A percentile compares a stretch with the other conserved stretches of the same genome.
phyloP scores from a whole-genome alignment of 2,888 invertebrate species.

The Tetragonisca angustula region DNA sequence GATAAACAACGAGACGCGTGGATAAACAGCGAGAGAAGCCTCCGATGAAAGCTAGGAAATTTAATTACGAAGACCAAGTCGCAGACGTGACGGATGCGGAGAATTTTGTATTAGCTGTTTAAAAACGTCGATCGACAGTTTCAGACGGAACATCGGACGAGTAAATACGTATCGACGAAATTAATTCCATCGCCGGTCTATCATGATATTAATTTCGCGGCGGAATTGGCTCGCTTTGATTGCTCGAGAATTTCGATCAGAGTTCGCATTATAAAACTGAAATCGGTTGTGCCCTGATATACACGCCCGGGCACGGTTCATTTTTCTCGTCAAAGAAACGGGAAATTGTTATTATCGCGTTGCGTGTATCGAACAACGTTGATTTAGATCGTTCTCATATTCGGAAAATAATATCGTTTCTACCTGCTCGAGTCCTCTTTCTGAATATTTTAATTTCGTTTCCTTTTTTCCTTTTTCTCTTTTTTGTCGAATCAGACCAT shows the following conservation, averaged over 20 bases:
- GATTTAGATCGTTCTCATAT: too few species aligned
- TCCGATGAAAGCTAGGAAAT: background rate
- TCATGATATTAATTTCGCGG: conserved; percentile 44
- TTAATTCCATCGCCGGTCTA: conserved; percentile 29
- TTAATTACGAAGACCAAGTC: background rate
- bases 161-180: conserved; percentile 29
- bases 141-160: conserved; percentile 13
- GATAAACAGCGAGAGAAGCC: background rate
- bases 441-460: too few species aligned
- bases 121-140: background rate
- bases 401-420: too few species aligned
- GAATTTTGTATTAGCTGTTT: background rate
- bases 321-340: background rate
- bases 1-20: too few species aligned
- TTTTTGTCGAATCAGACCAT: too few species aligned
- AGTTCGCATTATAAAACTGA: conserved; percentile 17
- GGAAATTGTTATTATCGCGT: background rate
- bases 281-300: background rate
- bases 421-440: too few species aligned
- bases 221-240: conserved; percentile 29
- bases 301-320: background rate
- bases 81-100: background rate
- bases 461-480: too few species aligned
- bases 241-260: conserved; percentile 27
- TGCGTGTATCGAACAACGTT: background rate